Evolutionary conservation across 2,797 vertebrate species (phyloP), one percentile per base, ranked within the genome.

Genomic region (Sardinella longiceps): DNA sequence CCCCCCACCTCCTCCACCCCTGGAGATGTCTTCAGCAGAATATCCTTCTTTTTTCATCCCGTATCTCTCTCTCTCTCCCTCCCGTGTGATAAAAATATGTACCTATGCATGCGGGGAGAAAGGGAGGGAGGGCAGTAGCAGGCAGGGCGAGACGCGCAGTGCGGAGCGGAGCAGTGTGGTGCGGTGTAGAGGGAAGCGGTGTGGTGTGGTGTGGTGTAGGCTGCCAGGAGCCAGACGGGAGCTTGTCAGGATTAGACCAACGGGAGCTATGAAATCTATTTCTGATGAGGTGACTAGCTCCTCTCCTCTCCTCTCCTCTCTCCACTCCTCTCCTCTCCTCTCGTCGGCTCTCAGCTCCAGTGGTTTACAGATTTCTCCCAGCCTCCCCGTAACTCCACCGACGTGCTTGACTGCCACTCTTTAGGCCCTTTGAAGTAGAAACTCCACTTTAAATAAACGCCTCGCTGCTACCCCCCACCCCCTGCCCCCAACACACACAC

Each of bases 211-310:
- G 50, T 5, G 50, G 50, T 18, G 51, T 9, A 81, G 90, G 84
- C 83, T 86, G 91, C 89, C 90, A 92, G 93, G 94, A 92, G 90
- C 91, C 80, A 81, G 87, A 88, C 88, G 87, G 91, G 70, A 43
- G 70, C 93, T 93, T 95, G 95, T 95, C 93, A 94, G 94, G 93
- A 95, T 95, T 95, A 95, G 91, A 92, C 89, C 93, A 85, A 92
- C 90, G 85, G 92, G 90, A 91, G 94, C 90, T 91, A 88, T 90
- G 89, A 91, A 92, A 92, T 91, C 88, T 93, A 87, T 81, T 91
- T 90, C 93, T 93, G 88, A 95, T 91, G 92, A 93, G 91, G 94
- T 93, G 93, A 92, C 89, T 90, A 84, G 83, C 77, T 81, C 7
- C 81, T 81, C 51, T 84, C 85, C 46, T 39, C 66, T 66, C 60